Evolutionary conservation across 2,888 invertebrate species (phyloP), one percentile per base, ranked within the genome.

Genomic region (Entomobrya proxima): DNA sequence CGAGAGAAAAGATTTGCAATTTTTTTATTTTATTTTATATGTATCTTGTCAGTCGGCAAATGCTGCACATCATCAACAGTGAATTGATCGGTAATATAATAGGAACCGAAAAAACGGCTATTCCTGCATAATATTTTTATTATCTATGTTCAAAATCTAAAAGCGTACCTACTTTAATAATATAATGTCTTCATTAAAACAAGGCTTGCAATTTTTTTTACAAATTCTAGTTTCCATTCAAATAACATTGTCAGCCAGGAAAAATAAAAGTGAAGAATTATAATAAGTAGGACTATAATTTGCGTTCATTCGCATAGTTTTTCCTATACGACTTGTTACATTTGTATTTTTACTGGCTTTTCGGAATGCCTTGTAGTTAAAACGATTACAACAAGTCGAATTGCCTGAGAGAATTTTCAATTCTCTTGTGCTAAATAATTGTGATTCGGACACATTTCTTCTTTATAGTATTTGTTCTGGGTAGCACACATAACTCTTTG

Each of bases 111-210:
- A 82, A 75, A 61, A 24, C 44, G 32, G 35, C 44, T 72, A 30
- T 13, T 72, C 47, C n/a, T 30, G 27, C 30, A 27, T 24, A 24
- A 55, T 24, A 24, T 3, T 11, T 24, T 24, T 55, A 55, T 55
- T 11, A 11, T 9, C 13, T 15, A 3, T n/a, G n/a, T 44, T 15
- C 44, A 44, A 44, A 21, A 55, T 11, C 3, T n/a, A 55, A 55
- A 3, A 5, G 21, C 21, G 55, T 55, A 18, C 11, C 18, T 18
- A 11, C 21, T n/a, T 2, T 24, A 47, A 11, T 18, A 11, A 4
- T 44, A 40, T 83, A 75, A 64, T 83, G 67, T 76, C 82, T 81
- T 58, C 61, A 81, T 74, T 72, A 61, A n/a, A n/a, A n/a, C n/a
- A n/a, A n/a, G n/a, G n/a, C n/a, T n/a, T n/a, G n/a, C n/a, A n/a